Conservation (phyloP, 2,113 vertebrate genomes). For the Malurus melanocephalus region DNA sequence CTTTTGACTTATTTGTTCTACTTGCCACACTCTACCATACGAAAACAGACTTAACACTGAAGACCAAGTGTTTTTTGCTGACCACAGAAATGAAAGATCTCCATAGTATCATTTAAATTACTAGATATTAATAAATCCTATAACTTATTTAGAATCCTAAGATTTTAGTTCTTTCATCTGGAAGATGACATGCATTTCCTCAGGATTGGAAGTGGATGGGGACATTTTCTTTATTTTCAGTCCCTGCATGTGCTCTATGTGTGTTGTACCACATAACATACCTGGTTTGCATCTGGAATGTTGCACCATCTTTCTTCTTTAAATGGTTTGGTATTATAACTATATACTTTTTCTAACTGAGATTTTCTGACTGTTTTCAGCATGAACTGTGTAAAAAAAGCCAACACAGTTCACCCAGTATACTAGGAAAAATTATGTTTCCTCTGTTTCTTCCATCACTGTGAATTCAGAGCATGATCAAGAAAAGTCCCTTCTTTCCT, state of each 20-base stretch:
- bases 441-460: background rate
- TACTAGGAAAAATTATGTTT: background rate
- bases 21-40: background rate
- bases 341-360: background rate
- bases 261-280: background rate
- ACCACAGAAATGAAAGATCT: background rate
- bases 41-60: background rate
- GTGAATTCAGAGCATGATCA: background rate
- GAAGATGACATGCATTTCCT: background rate
- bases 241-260: accelerated
- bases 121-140: background rate
- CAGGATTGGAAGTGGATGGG: background rate
- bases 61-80: background rate
- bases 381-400: background rate
- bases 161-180: background rate
- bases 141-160: background rate
- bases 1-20: background rate
- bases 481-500: background rate
- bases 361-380: background rate
- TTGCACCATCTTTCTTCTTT: background rate
- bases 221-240: background rate
- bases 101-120: background rate
- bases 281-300: background rate
- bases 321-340: background rate
- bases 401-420: background rate